Percentiles rank a stretch among this genome's conserved stretches.
Conservation (phyloP, 2,888 invertebrate genomes). For the Serripes groenlandicus region DNA sequence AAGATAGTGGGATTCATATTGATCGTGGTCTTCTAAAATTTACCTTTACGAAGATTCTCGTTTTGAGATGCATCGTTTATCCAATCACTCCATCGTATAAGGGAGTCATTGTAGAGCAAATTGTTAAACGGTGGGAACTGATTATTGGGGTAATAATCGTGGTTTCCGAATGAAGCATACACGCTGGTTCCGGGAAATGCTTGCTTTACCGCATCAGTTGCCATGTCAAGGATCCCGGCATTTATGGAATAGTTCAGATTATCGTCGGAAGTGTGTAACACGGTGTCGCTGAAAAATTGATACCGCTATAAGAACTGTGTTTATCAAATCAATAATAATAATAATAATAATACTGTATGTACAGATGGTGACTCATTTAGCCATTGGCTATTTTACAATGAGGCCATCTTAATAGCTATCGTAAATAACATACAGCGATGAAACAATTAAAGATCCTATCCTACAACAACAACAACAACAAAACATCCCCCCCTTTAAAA, state of each 20-base stretch:
- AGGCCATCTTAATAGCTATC: too few relatives aligned
- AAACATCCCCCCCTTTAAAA: too few relatives aligned
- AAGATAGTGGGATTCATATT: not conserved
- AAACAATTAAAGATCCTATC: too few relatives aligned
- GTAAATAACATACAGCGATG: too few relatives aligned
- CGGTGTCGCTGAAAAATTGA: constrained; percentile 95
- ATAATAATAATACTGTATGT: too few relatives aligned
- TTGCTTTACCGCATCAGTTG: constrained; percentile 89
- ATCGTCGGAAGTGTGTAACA: constrained; percentile 91
- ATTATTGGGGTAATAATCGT: constrained; percentile 90
- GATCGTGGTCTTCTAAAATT: not conserved
- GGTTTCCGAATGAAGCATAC: constrained; percentile 95
- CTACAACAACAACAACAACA: too few relatives aligned
- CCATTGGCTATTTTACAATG: too few relatives aligned
- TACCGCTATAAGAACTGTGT: too few relatives aligned
- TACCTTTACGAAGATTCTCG: constrained; percentile 93
- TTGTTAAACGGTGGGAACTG: constrained; percentile 87
- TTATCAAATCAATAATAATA: too few relatives aligned
- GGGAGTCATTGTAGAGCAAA: constrained; percentile 89
- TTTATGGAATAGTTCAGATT: constrained; percentile 90
- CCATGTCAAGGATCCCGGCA: constrained; percentile 92
- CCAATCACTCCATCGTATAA: constrained; percentile 91
- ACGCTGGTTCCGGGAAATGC: constrained; percentile 90
- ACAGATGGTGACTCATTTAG: too few relatives aligned
- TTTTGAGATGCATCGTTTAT: constrained; percentile 91